These are phyloP conservation scores for Tupaia chinensis DNA, from an alignment of 2,113 vertebrate species.

Conservation along the genomic window DNA sequence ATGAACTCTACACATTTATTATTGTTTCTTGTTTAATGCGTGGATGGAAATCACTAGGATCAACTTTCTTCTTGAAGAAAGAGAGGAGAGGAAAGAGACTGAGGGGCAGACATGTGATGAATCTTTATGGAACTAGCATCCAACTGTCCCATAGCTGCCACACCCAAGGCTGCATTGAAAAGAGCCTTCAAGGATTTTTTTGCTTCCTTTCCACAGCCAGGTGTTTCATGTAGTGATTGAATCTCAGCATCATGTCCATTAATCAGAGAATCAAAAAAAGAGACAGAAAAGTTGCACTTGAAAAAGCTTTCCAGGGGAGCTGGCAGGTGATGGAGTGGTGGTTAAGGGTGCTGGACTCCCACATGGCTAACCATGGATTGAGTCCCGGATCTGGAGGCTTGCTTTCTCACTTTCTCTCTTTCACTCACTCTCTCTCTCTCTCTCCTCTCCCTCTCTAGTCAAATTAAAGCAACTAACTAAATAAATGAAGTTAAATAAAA, in stretches of 20 bases:
- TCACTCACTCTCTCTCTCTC: too few relatives aligned
- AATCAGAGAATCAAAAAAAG: conserved; percentile 76
- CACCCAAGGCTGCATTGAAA: conserved; percentile 54
- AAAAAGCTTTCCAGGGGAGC: conserved; percentile 79
- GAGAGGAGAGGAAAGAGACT: conserved; percentile 74
- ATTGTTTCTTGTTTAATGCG: conserved; percentile 88
- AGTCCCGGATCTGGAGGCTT: too few relatives aligned
- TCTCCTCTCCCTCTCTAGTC: too few relatives aligned
- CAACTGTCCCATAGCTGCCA: conserved; percentile 79
- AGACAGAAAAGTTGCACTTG: conserved; percentile 90
- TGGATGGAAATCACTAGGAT: conserved; percentile 88
- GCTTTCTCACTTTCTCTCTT: too few relatives aligned
- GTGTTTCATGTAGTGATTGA: conserved; percentile 97
- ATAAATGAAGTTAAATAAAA: too few relatives aligned
- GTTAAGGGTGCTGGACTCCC: too few relatives aligned
- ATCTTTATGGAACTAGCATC: conserved; percentile 83
- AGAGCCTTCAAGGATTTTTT: conserved; percentile 61
- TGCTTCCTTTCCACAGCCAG: conserved; percentile 93
- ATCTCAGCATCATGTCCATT: conserved; percentile 89
- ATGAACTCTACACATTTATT: conserved; percentile 89
- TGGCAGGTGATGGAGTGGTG: too few relatives aligned
- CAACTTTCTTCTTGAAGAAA: conserved; percentile 88
- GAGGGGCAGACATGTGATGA: conserved; percentile 62
- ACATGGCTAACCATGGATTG: too few relatives aligned
- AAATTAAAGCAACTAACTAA: too few relatives aligned